These are phyloP conservation scores for Monochamus alternatus DNA, from an alignment of 2,888 invertebrate species.

Conservation along the genomic window DNA sequence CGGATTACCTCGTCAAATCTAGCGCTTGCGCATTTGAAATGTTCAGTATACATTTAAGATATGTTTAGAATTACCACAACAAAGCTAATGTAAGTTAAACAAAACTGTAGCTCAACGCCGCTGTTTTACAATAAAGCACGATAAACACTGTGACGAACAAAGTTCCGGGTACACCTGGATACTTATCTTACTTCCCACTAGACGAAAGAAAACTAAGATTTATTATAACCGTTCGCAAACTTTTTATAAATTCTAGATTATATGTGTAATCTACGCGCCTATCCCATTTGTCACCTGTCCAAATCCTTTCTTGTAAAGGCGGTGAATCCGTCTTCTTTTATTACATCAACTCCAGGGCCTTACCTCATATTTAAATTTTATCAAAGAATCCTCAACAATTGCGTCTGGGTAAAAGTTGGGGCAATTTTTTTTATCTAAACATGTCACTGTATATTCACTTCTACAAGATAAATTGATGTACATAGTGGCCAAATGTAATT, in stretches of 20 bases:
- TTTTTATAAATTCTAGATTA: constrained; percentile 12
- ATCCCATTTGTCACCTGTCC: constrained; percentile 10
- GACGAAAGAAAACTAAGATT: constrained; percentile 2
- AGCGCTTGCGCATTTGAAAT: too few relatives aligned
- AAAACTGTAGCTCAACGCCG: too few relatives aligned
- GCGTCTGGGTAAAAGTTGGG: background rate
- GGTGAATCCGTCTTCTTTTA: background rate
- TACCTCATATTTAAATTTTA: constrained; percentile 12
- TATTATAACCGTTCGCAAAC: background rate
- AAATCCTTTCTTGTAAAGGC: background rate
- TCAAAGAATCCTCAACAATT: constrained; percentile 10
- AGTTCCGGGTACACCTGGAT: background rate
- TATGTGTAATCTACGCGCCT: constrained; percentile 13
- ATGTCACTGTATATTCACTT: background rate
- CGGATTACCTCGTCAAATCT: too few relatives aligned
- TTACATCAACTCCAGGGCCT: background rate
- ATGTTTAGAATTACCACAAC: too few relatives aligned
- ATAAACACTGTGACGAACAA: background rate
- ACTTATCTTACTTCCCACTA: constrained; percentile 3
- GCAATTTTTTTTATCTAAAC: background rate
- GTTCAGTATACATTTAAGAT: too few relatives aligned
- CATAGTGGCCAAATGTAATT: background rate
- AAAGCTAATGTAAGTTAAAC: too few relatives aligned
- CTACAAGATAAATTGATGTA: background rate
- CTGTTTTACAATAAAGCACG: too few relatives aligned